Evolutionary conservation across 2,888 invertebrate species (phyloP), one percentile per base, ranked within the genome.

Genomic region (Drosophila neutralis): DNA sequence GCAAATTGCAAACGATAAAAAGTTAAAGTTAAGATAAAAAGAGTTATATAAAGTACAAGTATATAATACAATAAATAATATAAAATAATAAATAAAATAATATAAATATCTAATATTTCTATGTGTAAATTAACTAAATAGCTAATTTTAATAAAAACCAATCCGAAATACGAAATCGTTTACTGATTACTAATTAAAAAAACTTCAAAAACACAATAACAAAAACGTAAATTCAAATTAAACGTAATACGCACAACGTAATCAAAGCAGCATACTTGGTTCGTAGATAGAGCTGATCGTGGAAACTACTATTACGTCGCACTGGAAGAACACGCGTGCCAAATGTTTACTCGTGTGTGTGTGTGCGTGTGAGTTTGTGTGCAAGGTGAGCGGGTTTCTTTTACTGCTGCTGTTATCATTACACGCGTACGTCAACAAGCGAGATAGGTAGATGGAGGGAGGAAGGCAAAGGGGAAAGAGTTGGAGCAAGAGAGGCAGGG

Each of bases 271-370:
- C 45, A 27, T 4, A 13, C 36, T 35, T 35, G 13, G 21, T 52
- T 31, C 15, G 21, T 36, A 49, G 3, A 45, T 45, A 24, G 24
- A 53, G 52, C 51, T 54, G 72, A 77, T 73, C 65, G 66, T 40
- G 64, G 57, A 27, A 21, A 51, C 71, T 65, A 49, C 24, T 86
- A 82, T 86, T 88, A 86, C 86, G 85, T 86, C 85, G 85, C 78
- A 86, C 83, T 87, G 74, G 73, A 69, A 80, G 64, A 65, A 67
- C 77, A 86, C 88, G 88, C 86, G 83, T 83, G 88, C 72, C 80
- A 73, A 49, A 64, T 62, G 53, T 29, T 60, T 58, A 1, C 38
- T 18, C 31, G 27, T 48, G 52, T 64, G 27, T 31, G 29, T 57
- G 18, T 57, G 65, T 51, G 53, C 57, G 62, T 48, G 66, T 70